phyloP scores from a whole-genome alignment of 1,140 invertebrate genomes.

The Mya arenaria region DNA sequence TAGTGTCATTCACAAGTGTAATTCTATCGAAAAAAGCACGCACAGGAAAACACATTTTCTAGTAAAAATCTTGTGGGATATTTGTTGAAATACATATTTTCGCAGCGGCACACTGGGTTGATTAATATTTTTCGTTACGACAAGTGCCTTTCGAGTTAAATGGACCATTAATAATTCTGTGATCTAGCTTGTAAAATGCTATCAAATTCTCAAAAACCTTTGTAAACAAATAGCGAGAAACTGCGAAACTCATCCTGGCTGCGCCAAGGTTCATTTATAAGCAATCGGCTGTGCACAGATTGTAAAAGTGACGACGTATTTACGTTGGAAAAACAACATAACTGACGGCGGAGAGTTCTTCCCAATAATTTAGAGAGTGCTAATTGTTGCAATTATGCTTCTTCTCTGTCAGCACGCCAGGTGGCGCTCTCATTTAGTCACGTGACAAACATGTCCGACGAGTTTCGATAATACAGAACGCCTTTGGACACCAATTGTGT shows the following conservation, averaged over 20 bases:
- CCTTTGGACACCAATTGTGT: no score
- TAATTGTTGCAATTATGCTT: constrained; percentile 57
- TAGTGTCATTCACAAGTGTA: no score
- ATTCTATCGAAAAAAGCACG: no score
- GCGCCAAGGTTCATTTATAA: constrained; percentile 54
- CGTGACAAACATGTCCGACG: constrained; percentile 1
- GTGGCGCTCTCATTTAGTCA: constrained; percentile 47
- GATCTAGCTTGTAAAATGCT: constrained; percentile 49
- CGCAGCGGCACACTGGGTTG: constrained; percentile 26
- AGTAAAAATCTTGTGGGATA: not conserved
- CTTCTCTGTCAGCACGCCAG: constrained; percentile 51
- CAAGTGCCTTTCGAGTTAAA: constrained; percentile 51
- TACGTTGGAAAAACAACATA: constrained; percentile 58
- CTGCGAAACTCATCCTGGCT: constrained; percentile 48
- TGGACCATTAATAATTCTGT: constrained; percentile 45
- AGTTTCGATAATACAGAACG: no score
- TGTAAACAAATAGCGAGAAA: constrained; percentile 54
- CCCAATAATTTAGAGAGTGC: constrained; percentile 39
- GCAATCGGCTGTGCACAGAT: constrained; percentile 48
- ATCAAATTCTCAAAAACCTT: constrained; percentile 54
- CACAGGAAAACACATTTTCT: not conserved
- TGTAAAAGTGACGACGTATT: constrained; percentile 56
- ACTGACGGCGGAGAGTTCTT: constrained; percentile 35
- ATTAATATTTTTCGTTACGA: constrained; percentile 47
- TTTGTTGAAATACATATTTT: constrained; percentile 17